phyloP scores from a whole-genome alignment of 2,113 vertebrate species.

The Stercorarius parasiticus region DNA sequence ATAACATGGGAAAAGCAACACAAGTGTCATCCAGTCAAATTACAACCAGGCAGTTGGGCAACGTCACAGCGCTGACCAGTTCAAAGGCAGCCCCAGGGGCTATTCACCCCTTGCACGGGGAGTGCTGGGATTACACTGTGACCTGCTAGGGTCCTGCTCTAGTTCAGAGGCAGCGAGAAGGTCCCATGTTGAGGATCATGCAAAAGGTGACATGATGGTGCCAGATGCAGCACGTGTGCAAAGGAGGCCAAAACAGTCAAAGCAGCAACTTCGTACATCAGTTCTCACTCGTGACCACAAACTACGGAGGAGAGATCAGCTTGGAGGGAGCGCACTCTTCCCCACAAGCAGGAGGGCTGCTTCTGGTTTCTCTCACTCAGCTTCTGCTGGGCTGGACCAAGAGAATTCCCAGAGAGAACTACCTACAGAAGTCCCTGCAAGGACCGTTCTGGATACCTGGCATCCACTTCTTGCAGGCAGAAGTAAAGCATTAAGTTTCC shows the following conservation, averaged over 20 bases:
- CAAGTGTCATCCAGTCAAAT: neutral
- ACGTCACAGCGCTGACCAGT: fast-evolving
- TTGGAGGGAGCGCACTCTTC: neutral
- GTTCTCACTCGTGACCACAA: neutral
- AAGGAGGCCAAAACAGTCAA: slow-evolving; percentile 15
- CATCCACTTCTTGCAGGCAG: neutral
- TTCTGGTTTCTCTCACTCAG: slow-evolving; percentile 6
- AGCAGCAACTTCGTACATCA: neutral
- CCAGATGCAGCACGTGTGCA: slow-evolving; percentile 32
- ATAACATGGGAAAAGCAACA: neutral
- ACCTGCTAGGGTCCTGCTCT: neutral
- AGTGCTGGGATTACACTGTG: neutral
- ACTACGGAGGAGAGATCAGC: neutral
- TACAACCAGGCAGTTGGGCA: neutral
- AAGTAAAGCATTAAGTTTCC: neutral
- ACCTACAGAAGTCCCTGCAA: neutral
- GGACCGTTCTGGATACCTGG: neutral
- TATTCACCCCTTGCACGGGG: fast-evolving
- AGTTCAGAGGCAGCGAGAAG: neutral
- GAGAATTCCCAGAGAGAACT: neutral
- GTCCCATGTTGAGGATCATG: neutral
- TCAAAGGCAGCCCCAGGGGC: neutral
- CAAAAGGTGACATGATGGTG: neutral
- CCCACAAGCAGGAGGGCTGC: neutral
- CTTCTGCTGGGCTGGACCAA: neutral